Evolutionary conservation across 1,140 invertebrate species (phyloP).

Genomic region (Lysiphlebus fabarum): DNA sequence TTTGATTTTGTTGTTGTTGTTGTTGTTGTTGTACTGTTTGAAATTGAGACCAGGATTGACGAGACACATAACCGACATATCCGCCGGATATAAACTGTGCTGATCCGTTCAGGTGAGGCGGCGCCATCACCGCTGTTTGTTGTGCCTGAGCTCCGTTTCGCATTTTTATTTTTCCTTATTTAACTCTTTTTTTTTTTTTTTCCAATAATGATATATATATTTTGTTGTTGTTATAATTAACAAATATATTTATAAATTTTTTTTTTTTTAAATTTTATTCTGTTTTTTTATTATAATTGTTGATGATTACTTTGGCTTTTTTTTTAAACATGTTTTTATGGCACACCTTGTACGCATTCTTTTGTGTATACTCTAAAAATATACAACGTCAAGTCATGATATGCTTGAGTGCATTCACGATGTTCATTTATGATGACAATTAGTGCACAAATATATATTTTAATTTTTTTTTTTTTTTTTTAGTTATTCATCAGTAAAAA

Average conservation of each 20-base stretch:
- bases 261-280: no score
- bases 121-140: conserved; percentile 51
- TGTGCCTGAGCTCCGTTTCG: conserved; percentile 50
- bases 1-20: conserved; percentile 23
- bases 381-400: conserved; percentile 1
- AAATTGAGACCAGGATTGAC: conserved; percentile 44
- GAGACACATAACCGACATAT: conserved; percentile 46
- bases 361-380: background rate
- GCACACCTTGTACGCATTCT: conserved; percentile 11
- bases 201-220: background rate
- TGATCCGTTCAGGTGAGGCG: conserved; percentile 51
- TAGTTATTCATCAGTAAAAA: no score
- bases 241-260: background rate
- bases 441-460: conserved; percentile 12
- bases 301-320: background rate
- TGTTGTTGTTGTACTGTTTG: conserved; percentile 22
- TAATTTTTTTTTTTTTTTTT: no score
- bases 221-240: background rate
- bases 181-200: background rate
- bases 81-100: conserved; percentile 50
- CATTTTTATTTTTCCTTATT: conserved; percentile 36
- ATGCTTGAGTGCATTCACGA: background rate
- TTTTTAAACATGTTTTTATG: background rate
- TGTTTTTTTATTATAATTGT: no score
- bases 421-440: conserved; percentile 6